phyloP scores from a whole-genome alignment of 2,113 vertebrate species.

The Coptodon rendalli region DNA sequence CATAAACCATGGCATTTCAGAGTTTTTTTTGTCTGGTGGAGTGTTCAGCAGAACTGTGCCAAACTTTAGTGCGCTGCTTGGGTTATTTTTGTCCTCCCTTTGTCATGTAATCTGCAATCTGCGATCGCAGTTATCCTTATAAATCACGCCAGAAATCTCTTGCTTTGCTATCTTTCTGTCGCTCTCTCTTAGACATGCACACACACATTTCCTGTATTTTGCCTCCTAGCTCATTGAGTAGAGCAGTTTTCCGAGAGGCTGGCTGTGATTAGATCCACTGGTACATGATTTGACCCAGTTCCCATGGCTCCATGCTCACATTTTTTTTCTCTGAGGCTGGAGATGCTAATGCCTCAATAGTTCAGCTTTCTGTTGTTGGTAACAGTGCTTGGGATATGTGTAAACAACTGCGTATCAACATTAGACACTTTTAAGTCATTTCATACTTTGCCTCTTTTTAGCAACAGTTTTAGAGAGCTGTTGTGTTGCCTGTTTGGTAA shows the following conservation, averaged over 20 bases:
- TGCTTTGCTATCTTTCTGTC: background rate
- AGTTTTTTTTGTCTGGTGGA: background rate
- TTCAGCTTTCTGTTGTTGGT: background rate
- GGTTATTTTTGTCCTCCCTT: constrained; percentile 44
- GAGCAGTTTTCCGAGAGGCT: constrained; percentile 40
- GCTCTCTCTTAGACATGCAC: background rate
- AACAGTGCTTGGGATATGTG: background rate
- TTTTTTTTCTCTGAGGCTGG: constrained; percentile 24
- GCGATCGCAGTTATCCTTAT: constrained; percentile 17
- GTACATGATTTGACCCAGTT: constrained; percentile 63
- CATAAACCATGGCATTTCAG: background rate
- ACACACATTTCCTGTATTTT: constrained; percentile 33
- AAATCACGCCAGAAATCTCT: constrained; percentile 35
- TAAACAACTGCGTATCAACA: background rate
- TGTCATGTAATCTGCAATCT: constrained; percentile 47
- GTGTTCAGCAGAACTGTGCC: constrained; percentile 3
- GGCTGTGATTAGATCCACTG: constrained; percentile 50
- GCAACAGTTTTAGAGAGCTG: background rate
- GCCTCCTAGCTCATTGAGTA: background rate
- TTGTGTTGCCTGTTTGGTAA: background rate
- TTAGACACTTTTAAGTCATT: background rate
- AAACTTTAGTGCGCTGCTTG: background rate
- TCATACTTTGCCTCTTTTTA: background rate
- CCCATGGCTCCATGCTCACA: constrained; percentile 52
- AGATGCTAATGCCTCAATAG: constrained; percentile 25